These are phyloP conservation scores for Clistopyga incitator DNA, from an alignment of 2,888 invertebrate genomes.

Conservation along the genomic window DNA sequence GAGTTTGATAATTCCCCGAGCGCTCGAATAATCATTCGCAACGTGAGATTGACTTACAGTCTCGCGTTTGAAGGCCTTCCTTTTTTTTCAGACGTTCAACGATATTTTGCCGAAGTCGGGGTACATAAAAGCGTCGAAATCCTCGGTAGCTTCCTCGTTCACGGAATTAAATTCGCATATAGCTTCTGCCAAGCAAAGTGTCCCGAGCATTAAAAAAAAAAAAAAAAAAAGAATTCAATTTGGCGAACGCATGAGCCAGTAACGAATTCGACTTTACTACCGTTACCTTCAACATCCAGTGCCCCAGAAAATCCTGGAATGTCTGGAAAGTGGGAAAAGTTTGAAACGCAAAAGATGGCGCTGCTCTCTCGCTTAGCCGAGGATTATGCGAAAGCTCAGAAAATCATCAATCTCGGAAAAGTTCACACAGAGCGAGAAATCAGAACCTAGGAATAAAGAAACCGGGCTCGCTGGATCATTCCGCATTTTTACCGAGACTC, in stretches of 20 bases:
- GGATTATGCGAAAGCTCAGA: constrained; percentile 13
- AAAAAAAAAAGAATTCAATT: too few relatives aligned
- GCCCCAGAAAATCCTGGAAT: not conserved
- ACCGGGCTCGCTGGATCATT: too few relatives aligned
- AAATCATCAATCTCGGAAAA: constrained; percentile 2
- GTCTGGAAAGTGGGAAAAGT: not conserved
- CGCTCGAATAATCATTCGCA: not conserved
- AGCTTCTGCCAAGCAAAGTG: too few relatives aligned
- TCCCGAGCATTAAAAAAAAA: too few relatives aligned
- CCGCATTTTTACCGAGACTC: too few relatives aligned
- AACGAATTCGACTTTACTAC: not conserved
- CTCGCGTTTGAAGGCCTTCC: not conserved
- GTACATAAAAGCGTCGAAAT: not conserved
- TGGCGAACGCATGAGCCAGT: too few relatives aligned
- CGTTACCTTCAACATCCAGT: not conserved
- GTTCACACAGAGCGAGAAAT: not conserved
- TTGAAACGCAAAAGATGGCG: not conserved
- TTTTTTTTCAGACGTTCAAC: not conserved
- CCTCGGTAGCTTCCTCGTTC: not conserved
- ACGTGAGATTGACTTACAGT: not conserved
- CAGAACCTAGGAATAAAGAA: not conserved
- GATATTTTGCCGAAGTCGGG: not conserved
- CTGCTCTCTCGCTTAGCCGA: not conserved
- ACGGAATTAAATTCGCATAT: not conserved
- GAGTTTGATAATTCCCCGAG: not conserved